Evolutionary conservation across 2,113 vertebrate genomes (phyloP), one percentile per base, ranked within the genome.

Genomic region (Ariopsis seemanni): DNA sequence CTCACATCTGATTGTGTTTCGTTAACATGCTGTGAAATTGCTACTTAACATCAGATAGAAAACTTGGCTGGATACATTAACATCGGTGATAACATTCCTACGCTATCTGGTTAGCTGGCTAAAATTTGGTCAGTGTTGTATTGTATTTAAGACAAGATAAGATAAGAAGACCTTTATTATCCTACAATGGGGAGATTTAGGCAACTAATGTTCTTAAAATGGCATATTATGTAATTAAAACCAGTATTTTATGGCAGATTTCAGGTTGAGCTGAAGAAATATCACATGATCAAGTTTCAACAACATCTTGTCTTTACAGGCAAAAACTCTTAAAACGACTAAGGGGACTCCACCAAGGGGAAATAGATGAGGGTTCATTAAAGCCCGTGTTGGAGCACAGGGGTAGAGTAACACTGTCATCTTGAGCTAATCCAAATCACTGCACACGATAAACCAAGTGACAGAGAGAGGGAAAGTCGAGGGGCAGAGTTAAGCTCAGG

Each of bases 381-480:
- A 27, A 17, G 17, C 34, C 69, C 4, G n/a, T 48, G 30, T 67
- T 62, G 25, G 27, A 83, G 14, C 18, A 62, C 42, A 55, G 34
- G 27, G n/a, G 10, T 53, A 58, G 9, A 17, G n/a, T 63, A 75
- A 18, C 57, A 30, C 34, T 80, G 92, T 96, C 94, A 96, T 93
- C 93, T 95, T 25, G 87, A 75, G 58, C 94, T 77, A 30, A 88
- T 27, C 89, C 90, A 94, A 25, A 94, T 85, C 77, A 94, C 48
- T 58, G 58, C 27, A 5, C 91, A 79, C 77, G 94, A 67, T 12
- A 87, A 87, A 22, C 94, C 74, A 25, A 94, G 67, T 30, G 89
- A 78, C 52, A n/a, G 78, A 0, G 90, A 86, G 15, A 87, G 27
- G 27, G 75, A 22, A 53, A 83, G 89, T 63, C 27, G 22, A 81